Base-by-base conservation (phyloP, 2,888 invertebrate species). In the Galerucella calmariensis region DNA sequence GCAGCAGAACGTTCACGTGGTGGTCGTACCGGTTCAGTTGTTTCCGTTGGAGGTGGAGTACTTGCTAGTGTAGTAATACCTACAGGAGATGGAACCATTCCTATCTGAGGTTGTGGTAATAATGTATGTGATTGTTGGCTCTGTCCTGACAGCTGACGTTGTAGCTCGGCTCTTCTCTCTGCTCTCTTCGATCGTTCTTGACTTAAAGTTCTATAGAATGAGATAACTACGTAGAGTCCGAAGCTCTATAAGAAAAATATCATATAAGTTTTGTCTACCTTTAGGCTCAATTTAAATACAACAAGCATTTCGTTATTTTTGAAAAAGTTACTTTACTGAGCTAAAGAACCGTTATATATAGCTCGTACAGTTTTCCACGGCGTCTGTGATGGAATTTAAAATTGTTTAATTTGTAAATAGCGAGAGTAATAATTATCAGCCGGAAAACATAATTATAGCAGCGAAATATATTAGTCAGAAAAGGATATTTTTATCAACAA, bases 191-290 rank as follows among this genome's bases (percentile, higher is more conserved):
- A 88, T 80, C 90, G 89, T 75, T 90, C 90, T 81, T 89, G 89
- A 81, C 89, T 89, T 75, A 92, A 89, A 10, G 90, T 88, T 78
- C 89, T 88, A 14, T 90, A 89, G 78, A 92, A 88, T 79, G 89
- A 90, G 83, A 90, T 90, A n/a, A 92, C 90, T 70, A 90, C 88
- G 48, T 90, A 85, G 61, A 92, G 86, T 2, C 91, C 91, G 74
- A 90, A 82, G 69, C 91, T 87, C 91, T 90, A 82, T 56, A 87
- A 78, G 66, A 46, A 67, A 53, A 12, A 41, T 8, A 41, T 41
- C 35, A 35, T 53, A 67, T 27, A 12, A n/a, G 35, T 35, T 5
- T 35, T 0, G 5, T 35, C 35, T 5, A 35, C 4, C 35, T 35
- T 35, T 35, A 35, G 35, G 35, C 5, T 4, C 27, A 27, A 27